Conservation (phyloP, 2,888 invertebrate genomes). For the Leptarthrus brevirostris region DNA sequence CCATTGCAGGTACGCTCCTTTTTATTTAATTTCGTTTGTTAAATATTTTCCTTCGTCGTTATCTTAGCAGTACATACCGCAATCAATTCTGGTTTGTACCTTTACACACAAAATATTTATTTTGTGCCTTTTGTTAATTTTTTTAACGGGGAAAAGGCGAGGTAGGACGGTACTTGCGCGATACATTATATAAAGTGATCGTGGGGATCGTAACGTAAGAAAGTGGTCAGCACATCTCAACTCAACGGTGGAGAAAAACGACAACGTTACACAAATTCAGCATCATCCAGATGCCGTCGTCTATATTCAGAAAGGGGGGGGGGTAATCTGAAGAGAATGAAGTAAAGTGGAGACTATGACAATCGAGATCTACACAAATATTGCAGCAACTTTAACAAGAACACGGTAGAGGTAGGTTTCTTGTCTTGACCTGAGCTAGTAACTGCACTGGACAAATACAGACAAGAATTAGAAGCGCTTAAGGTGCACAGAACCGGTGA, state of each 20-base stretch:
- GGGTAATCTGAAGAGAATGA: background rate
- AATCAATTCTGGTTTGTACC: conserved; percentile 40
- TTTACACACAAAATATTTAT: conserved; percentile 42
- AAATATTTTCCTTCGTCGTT: conserved; percentile 31
- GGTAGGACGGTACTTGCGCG: too few species aligned
- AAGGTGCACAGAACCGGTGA: conserved; percentile 28
- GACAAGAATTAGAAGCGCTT: conserved; percentile 34
- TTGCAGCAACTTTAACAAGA: conserved; percentile 16
- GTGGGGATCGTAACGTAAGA: conserved; percentile 19
- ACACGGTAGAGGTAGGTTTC: conserved; percentile 21
- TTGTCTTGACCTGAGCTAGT: conserved; percentile 1
- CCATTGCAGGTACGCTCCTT: background rate
- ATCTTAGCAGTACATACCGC: conserved; percentile 6
- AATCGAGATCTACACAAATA: conserved; percentile 8
- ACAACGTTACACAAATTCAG: conserved; percentile 23
- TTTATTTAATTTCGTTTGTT: conserved; percentile 30
- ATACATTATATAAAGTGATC: conserved; percentile 33
- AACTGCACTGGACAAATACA: conserved; percentile 24
- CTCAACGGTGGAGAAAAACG: conserved; percentile 2
- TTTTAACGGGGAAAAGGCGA: too few species aligned
- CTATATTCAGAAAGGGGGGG: background rate
- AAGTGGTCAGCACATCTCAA: conserved; percentile 16
- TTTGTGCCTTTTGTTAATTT: background rate
- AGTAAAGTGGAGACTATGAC: conserved; percentile 21
- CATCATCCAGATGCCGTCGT: background rate